Percentiles rank a stretch among this genome's conserved stretches.
These are phyloP conservation scores for Rhynchotus rufescens DNA, from an alignment of 2,797 vertebrate genomes.

Conservation along the genomic window DNA sequence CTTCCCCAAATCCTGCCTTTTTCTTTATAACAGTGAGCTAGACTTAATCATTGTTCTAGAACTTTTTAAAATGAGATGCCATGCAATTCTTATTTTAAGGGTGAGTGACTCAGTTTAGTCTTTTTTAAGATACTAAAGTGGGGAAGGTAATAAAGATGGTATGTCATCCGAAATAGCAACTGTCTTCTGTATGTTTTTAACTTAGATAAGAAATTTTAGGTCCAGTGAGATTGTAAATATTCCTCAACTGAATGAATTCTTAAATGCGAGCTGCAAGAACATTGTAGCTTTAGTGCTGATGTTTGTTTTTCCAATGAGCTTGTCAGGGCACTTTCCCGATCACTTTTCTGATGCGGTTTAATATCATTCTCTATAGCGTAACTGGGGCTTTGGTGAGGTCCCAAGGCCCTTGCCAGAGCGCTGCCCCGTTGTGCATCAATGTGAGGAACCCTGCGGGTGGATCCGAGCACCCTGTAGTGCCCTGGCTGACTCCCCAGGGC, in stretches of 20 bases:
- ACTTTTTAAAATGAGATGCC: background rate
- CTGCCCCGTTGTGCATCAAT: background rate
- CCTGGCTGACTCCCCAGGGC: background rate
- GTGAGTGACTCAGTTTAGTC: background rate
- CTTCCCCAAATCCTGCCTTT: background rate
- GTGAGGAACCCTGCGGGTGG: background rate
- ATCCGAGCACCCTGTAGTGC: background rate
- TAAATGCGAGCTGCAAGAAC: background rate
- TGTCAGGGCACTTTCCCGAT: background rate
- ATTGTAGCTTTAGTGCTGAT: background rate
- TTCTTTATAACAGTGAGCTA: background rate
- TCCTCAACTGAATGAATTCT: background rate
- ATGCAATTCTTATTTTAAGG: background rate
- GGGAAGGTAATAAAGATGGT: background rate
- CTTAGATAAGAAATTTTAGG: background rate
- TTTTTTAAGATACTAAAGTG: background rate
- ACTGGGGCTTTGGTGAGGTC: background rate
- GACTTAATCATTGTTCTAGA: background rate
- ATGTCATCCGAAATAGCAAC: background rate
- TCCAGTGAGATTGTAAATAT: background rate
- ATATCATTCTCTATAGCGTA: accelerated
- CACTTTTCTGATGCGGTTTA: background rate
- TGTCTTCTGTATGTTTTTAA: background rate
- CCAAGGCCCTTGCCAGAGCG: background rate
- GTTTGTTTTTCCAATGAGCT: background rate